Percentiles rank a stretch among this genome's conserved stretches.
These are phyloP conservation scores for Amiota mariae DNA, from an alignment of 2,888 invertebrate genomes.

Conservation along the genomic window DNA sequence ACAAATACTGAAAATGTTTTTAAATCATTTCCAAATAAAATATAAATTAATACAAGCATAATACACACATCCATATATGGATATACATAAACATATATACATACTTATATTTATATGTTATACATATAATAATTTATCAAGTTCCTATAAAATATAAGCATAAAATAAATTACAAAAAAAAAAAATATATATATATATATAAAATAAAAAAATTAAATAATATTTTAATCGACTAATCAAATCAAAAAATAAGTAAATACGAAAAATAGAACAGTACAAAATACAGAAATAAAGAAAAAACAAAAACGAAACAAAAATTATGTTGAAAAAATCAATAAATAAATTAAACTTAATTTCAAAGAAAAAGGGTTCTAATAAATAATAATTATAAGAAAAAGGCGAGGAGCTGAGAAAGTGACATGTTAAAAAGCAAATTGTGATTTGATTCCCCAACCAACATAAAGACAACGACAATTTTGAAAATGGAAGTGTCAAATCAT, in stretches of 20 bases:
- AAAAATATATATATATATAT: too few relatives aligned
- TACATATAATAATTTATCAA: conserved; percentile 31
- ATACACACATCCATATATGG: not conserved
- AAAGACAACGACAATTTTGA: too few relatives aligned
- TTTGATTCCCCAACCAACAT: not conserved
- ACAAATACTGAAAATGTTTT: too few relatives aligned
- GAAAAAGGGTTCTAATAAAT: not conserved
- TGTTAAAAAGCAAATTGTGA: not conserved
- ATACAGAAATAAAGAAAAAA: conserved; percentile 53
- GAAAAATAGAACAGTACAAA: conserved; percentile 28
- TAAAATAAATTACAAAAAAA: conserved; percentile 28
- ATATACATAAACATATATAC: too few relatives aligned
- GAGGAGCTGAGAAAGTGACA: not conserved
- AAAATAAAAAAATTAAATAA: not conserved
- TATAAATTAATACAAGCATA: too few relatives aligned
- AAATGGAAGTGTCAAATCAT: too few relatives aligned
- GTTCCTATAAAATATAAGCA: conserved; percentile 62
- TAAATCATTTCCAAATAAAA: too few relatives aligned
- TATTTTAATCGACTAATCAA: not conserved
- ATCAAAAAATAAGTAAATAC: not conserved
- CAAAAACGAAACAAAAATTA: conserved; percentile 33
- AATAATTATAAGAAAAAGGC: too few relatives aligned
- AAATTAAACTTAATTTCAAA: not conserved
- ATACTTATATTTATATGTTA: too few relatives aligned
- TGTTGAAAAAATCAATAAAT: conserved; percentile 21